Conservation (phyloP, 2,797 vertebrate species). For the Rachycentron canadum region DNA sequence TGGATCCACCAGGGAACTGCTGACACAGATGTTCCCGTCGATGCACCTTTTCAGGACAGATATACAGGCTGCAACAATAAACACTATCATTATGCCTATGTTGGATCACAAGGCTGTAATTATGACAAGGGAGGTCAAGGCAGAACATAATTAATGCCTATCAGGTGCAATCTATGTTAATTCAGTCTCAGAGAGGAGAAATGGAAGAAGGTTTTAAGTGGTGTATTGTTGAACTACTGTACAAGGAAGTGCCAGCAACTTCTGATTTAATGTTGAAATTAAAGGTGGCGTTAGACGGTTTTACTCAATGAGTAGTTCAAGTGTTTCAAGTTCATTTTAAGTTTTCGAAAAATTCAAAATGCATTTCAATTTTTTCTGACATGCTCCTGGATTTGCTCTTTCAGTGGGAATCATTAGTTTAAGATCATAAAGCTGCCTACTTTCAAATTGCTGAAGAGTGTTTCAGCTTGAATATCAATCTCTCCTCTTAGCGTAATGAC, state of each 20-base stretch:
- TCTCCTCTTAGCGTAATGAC: constrained; percentile 74
- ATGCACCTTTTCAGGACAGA: constrained; percentile 66
- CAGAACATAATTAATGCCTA: constrained; percentile 78
- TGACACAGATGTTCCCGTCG: constrained; percentile 55
- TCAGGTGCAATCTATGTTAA: constrained; percentile 66
- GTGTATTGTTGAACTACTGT: constrained; percentile 37
- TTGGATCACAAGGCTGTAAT: constrained; percentile 73
- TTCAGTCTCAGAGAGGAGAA: constrained; percentile 56
- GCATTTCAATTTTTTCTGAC: constrained; percentile 37
- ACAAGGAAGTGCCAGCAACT: constrained; percentile 1
- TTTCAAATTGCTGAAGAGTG: constrained; percentile 53
- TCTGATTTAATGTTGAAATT: constrained; percentile 18
- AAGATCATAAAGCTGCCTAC: constrained; percentile 66
- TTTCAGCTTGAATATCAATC: constrained; percentile 76
- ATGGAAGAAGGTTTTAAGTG: constrained; percentile 46
- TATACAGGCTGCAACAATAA: constrained; percentile 74
- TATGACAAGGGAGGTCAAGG: constrained; percentile 74
- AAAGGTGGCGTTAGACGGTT: background rate
- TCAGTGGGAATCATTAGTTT: constrained; percentile 67
- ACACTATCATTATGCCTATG: constrained; percentile 80
- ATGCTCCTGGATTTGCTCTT: constrained; percentile 57
- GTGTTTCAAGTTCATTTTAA: constrained; percentile 22
- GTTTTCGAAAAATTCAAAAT: constrained; percentile 12
- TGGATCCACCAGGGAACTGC: constrained; percentile 56
- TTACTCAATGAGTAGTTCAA: constrained; percentile 1